Conservation (phyloP, 1,140 invertebrate genomes). For the Meloidogyne floridensis region DNA sequence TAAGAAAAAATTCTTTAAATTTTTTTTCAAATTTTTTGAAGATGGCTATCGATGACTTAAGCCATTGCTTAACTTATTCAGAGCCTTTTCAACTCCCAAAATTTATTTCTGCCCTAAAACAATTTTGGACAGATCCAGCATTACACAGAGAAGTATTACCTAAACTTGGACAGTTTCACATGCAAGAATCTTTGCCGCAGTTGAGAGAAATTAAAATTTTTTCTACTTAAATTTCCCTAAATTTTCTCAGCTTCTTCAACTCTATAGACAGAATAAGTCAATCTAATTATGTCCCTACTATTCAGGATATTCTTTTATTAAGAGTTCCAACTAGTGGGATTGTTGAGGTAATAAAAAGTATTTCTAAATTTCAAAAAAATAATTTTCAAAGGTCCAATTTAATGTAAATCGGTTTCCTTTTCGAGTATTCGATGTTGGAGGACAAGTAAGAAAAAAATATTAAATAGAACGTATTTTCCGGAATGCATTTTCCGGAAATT, state of each 20-base stretch:
- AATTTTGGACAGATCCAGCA: constrained; percentile 10
- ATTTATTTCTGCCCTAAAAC: not conserved
- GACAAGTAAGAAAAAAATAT: constrained; percentile 60
- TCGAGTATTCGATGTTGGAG: constrained; percentile 72
- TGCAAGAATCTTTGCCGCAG: not conserved
- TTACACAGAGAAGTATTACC: not conserved
- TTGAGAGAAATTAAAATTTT: not conserved
- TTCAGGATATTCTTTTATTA: constrained; percentile 94
- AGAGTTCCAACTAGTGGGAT: constrained; percentile 91
- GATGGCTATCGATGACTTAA: not conserved
- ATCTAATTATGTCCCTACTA: constrained; percentile 87
- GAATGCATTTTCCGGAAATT: no score
- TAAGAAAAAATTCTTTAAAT: not conserved
- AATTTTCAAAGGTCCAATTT: not conserved
- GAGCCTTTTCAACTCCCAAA: not conserved
- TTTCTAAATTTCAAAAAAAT: not conserved
- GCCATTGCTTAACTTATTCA: not conserved
- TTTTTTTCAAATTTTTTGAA: constrained; percentile 4
- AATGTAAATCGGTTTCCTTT: constrained; percentile 38
- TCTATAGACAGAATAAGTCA: constrained; percentile 89
- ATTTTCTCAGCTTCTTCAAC: constrained; percentile 81
- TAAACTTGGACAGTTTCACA: not conserved
- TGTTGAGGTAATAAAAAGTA: constrained; percentile 75
- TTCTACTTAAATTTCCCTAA: not conserved
- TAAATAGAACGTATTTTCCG: no score